Percentiles rank a stretch among this genome's conserved stretches.
Conservation (phyloP, 2,797 vertebrate species). For the Ambastaia sidthimunki region DNA sequence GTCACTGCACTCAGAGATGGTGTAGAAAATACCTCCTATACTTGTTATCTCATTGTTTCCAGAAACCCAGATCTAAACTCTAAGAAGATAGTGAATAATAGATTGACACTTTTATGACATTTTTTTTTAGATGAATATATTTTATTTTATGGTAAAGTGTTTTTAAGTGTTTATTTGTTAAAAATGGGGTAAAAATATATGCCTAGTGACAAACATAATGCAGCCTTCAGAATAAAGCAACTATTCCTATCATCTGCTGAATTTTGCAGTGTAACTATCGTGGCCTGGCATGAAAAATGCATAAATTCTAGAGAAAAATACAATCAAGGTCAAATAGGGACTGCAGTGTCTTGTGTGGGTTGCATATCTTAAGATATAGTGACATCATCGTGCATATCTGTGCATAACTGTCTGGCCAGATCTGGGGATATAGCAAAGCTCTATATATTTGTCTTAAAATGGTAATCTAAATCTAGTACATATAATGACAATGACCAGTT, state of each 20-base stretch:
- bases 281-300: constrained; percentile 10
- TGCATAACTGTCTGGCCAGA: background rate
- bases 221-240: background rate
- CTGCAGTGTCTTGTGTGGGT: background rate
- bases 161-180: background rate
- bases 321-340: constrained; percentile 20
- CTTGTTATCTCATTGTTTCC: too few relatives aligned
- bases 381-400: background rate
- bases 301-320: constrained; percentile 15
- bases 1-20: background rate
- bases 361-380: constrained; percentile 8
- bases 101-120: background rate
- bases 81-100: constrained; percentile 10
- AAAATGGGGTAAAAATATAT: background rate
- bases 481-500: background rate
- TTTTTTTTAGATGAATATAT: background rate
- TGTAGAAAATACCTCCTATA: background rate
- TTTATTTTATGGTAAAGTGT: background rate
- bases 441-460: background rate
- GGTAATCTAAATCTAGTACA: background rate
- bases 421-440: constrained; percentile 1
- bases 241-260: background rate
- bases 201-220: background rate
- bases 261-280: constrained; percentile 7
- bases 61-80: background rate